Evolutionary conservation across 2,888 invertebrate species (phyloP).

Genomic region (Acronicta aceris): DNA sequence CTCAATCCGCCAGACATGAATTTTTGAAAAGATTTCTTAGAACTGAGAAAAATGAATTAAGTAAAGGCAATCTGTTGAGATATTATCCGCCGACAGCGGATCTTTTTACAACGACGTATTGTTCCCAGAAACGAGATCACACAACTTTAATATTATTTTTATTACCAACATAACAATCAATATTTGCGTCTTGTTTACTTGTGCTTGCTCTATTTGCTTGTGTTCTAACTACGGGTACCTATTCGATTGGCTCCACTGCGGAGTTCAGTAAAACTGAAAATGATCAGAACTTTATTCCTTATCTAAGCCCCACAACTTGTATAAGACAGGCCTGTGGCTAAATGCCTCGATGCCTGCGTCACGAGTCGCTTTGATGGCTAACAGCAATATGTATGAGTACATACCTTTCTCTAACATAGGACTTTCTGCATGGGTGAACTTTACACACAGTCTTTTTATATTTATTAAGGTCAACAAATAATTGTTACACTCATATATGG

Average conservation of each 20-base stretch:
- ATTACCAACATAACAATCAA: constrained; percentile 7
- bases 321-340: too few species aligned
- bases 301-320: too few species aligned
- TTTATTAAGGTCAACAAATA: too few species aligned
- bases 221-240: constrained; percentile 26
- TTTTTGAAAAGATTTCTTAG: constrained; percentile 3
- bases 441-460: too few species aligned
- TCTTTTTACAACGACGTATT: constrained; percentile 15
- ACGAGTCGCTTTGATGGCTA: too few species aligned
- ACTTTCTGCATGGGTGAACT: too few species aligned
- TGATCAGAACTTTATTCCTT: too few species aligned
- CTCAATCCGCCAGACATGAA: not conserved
- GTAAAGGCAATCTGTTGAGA: constrained; percentile 1
- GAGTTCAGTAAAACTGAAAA: too few species aligned
- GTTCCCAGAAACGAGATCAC: constrained; percentile 13
- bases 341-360: too few species aligned
- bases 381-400: too few species aligned
- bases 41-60: not conserved
- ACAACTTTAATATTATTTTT: constrained; percentile 6
- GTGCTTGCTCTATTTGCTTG: constrained; percentile 3
- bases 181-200: constrained; percentile 23
- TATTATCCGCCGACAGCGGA: not conserved
- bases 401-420: too few species aligned
- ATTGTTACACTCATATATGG: too few species aligned
- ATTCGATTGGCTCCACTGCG: constrained; percentile 10